These are phyloP conservation scores for Drosophila takahashii DNA, from an alignment of 1,140 invertebrate genomes.

Conservation along the genomic window DNA sequence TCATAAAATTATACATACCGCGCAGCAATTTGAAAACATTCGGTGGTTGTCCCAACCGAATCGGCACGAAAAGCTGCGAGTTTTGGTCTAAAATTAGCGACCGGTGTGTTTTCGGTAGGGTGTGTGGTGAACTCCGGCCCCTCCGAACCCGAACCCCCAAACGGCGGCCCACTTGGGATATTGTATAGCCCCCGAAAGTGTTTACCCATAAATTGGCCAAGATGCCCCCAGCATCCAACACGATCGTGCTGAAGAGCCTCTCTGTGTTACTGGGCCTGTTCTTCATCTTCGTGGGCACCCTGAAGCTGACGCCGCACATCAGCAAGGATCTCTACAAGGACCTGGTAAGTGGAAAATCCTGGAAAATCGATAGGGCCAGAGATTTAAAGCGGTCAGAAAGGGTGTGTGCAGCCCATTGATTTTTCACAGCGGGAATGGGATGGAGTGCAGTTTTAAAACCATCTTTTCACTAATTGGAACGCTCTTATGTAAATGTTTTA, in stretches of 20 bases:
- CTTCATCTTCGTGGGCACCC: constrained; percentile 97
- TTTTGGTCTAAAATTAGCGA: constrained; percentile 73
- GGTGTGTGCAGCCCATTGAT: constrained; percentile 36
- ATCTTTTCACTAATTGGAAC: not conserved
- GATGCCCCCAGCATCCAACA: constrained; percentile 81
- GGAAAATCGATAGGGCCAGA: constrained; percentile 54
- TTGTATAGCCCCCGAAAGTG: constrained; percentile 15
- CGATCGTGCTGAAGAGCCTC: constrained; percentile 95
- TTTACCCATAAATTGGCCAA: constrained; percentile 36
- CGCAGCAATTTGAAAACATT: constrained; percentile 73
- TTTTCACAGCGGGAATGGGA: no score
- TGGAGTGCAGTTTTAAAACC: constrained; percentile 5
- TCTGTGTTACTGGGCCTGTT: constrained; percentile 96
- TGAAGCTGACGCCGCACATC: constrained; percentile 95
- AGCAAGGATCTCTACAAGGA: constrained; percentile 98
- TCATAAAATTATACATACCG: constrained; percentile 74
- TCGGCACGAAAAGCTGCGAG: constrained; percentile 60
- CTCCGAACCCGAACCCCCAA: constrained; percentile 7
- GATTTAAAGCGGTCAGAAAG: constrained; percentile 10
- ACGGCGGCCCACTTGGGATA: not conserved
- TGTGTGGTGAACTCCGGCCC: constrained; percentile 44
- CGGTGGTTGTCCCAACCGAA: constrained; percentile 42
- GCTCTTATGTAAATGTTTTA: constrained; percentile 29
- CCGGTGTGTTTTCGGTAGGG: constrained; percentile 74
- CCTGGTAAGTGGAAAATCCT: constrained; percentile 89